phyloP scores from a whole-genome alignment of 53 echinoderm and acorn worm species.

The Echinarachnius parma region DNA sequence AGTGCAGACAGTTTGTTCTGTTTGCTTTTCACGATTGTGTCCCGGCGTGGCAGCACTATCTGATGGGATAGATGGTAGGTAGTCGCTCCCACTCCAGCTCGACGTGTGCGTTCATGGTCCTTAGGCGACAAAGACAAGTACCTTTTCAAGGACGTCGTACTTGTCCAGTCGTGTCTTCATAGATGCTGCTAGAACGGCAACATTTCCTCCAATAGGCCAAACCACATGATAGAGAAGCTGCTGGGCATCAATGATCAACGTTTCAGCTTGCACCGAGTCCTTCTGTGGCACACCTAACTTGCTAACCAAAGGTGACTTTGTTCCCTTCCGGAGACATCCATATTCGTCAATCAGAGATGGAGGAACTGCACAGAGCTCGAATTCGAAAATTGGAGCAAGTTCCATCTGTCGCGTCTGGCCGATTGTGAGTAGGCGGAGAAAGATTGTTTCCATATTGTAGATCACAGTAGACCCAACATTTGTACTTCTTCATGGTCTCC shows the following conservation, averaged over 20 bases:
- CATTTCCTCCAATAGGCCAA: slow-evolving; percentile 14
- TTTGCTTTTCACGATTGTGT: slow-evolving; percentile 20
- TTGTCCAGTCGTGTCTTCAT: slow-evolving; percentile 24
- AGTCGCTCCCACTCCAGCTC: slow-evolving; percentile 14
- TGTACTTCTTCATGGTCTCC: slow-evolving; percentile 24
- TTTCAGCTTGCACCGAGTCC: background rate
- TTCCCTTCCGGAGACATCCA: slow-evolving; percentile 39
- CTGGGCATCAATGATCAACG: slow-evolving; percentile 25
- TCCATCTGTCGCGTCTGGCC: slow-evolving; percentile 24
- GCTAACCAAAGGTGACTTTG: slow-evolving; percentile 17
- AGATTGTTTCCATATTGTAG: slow-evolving; percentile 18
- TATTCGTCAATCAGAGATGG: slow-evolving; percentile 13
- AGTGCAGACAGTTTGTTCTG: slow-evolving; percentile 19
- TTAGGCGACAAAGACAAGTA: slow-evolving; percentile 28
- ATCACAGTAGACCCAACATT: slow-evolving; percentile 5
- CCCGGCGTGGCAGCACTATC: slow-evolving; percentile 21
- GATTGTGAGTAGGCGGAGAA: slow-evolving; percentile 17
- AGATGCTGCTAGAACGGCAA: slow-evolving; percentile 15
- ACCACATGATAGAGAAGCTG: slow-evolving; percentile 38
- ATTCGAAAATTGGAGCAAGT: slow-evolving; percentile 18
- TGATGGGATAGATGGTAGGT: slow-evolving; percentile 5
- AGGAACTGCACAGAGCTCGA: slow-evolving; percentile 14
- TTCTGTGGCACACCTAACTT: slow-evolving; percentile 22
- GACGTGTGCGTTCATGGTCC: slow-evolving; percentile 32
- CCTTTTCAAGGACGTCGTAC: slow-evolving; percentile 5